These are phyloP conservation scores for Apostichopus parvimensis DNA, from an alignment of 35 echinoderm and acorn worm genomes.

Conservation along the genomic window DNA sequence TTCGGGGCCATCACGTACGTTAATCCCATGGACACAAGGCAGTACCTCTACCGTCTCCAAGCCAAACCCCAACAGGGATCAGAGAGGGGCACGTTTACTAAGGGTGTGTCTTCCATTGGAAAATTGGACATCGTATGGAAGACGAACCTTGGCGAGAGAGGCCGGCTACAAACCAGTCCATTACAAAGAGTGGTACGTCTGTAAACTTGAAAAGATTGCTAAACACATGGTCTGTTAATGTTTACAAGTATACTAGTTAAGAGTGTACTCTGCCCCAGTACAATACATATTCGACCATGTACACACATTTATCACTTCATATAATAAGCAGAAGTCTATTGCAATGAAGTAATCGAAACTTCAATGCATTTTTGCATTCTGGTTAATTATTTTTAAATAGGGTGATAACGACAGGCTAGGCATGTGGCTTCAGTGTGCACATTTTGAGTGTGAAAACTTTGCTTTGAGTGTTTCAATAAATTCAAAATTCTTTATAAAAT, in stretches of 20 bases:
- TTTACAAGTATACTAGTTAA: neutral
- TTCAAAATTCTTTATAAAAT: too few species aligned
- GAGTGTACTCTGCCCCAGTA: too few species aligned
- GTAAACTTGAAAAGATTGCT: too few species aligned
- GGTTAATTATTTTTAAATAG: too few species aligned
- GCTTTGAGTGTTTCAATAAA: too few species aligned
- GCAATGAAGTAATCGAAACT: neutral
- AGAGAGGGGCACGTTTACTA: slow-evolving; percentile 72
- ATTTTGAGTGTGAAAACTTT: too few species aligned
- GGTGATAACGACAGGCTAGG: too few species aligned
- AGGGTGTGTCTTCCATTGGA: slow-evolving; percentile 96
- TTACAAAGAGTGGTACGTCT: slow-evolving; percentile 91
- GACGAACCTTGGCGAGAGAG: slow-evolving; percentile 93
- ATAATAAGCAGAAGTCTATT: too few species aligned
- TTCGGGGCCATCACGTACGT: slow-evolving; percentile 94
- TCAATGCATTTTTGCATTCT: too few species aligned
- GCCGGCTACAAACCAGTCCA: slow-evolving; percentile 95
- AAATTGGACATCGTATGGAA: slow-evolving; percentile 99
- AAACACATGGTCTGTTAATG: neutral
- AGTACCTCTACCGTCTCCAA: slow-evolving; percentile 94
- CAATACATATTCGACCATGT: too few species aligned
- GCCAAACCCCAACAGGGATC: slow-evolving; percentile 75
- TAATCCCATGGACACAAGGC: slow-evolving; percentile 95
- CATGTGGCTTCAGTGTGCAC: too few species aligned
- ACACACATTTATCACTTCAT: too few species aligned